phyloP scores from a whole-genome alignment of 2,797 vertebrate species.

The Acrossocheilus wenchowensis region DNA sequence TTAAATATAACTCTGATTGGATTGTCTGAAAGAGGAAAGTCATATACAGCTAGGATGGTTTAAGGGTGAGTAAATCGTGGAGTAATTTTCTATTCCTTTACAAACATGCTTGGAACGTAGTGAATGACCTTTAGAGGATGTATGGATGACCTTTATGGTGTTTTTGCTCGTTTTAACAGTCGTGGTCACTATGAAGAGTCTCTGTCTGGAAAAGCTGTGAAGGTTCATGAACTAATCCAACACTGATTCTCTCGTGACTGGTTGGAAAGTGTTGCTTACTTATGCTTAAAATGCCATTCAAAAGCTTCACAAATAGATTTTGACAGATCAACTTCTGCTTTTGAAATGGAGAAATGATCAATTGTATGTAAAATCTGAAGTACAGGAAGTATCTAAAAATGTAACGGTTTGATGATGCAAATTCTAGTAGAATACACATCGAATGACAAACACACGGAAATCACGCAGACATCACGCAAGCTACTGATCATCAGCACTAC shows the following conservation, averaged over 20 bases:
- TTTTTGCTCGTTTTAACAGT: not conserved
- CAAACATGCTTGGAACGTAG: too few relatives aligned
- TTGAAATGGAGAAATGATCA: not conserved
- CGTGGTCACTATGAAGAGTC: not conserved
- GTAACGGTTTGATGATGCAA: not conserved
- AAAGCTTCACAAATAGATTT: not conserved
- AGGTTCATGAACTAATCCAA: not conserved
- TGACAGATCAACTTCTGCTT: too few relatives aligned
- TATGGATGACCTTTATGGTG: not conserved
- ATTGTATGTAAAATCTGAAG: not conserved
- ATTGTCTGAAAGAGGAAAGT: too few relatives aligned
- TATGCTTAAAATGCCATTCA: not conserved
- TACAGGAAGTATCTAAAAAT: not conserved
- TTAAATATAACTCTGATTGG: too few relatives aligned
- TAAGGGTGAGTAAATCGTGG: too few relatives aligned
- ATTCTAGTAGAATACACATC: not conserved
- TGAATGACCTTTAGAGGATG: too few relatives aligned
- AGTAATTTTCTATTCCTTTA: too few relatives aligned
- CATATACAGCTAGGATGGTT: too few relatives aligned
- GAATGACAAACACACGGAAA: not conserved
- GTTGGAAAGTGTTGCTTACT: not conserved
- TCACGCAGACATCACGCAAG: not conserved
- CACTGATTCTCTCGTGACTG: not conserved
- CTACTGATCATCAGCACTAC: not conserved
- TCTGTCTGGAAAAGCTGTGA: not conserved